These are phyloP conservation scores for Drosophila hydei DNA, from an alignment of 1,140 invertebrate species.

Conservation along the genomic window DNA sequence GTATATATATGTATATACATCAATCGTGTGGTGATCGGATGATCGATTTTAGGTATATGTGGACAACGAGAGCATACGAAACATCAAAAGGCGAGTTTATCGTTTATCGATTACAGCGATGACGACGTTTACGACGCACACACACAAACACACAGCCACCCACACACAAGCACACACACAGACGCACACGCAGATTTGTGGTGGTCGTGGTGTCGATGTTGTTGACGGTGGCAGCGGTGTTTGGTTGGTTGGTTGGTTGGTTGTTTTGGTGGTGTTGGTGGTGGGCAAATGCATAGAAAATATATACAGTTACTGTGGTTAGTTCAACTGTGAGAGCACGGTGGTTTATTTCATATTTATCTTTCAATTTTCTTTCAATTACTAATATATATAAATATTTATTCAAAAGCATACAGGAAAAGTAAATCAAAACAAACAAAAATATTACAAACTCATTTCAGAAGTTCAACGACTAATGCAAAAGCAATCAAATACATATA, in stretches of 20 bases:
- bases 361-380: conserved; percentile 22
- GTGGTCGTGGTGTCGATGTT: conserved; percentile 47
- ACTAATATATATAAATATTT: conserved; percentile 30
- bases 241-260: conserved; percentile 46
- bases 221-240: conserved; percentile 28
- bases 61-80: conserved; percentile 58
- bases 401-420: conserved; percentile 69
- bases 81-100: conserved; percentile 36
- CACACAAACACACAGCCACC: conserved; percentile 18
- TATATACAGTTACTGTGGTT: conserved; percentile 80
- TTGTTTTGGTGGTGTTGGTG: conserved; percentile 46
- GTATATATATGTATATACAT: neutral
- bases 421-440: conserved; percentile 22
- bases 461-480: conserved; percentile 73
- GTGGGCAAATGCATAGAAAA: conserved; percentile 78
- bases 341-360: conserved; percentile 43
- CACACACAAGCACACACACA: conserved; percentile 32
- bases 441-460: conserved; percentile 65
- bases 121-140: conserved; percentile 65
- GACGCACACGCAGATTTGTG: conserved; percentile 1
- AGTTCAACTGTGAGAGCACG: conserved; percentile 72
- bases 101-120: conserved; percentile 53
- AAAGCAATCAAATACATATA: conserved; percentile 68
- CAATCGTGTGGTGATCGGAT: conserved; percentile 12
- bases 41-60: conserved; percentile 23